Evolutionary conservation across 2,888 invertebrate species (phyloP).

Genomic region (Kryphioiulus occultus): DNA sequence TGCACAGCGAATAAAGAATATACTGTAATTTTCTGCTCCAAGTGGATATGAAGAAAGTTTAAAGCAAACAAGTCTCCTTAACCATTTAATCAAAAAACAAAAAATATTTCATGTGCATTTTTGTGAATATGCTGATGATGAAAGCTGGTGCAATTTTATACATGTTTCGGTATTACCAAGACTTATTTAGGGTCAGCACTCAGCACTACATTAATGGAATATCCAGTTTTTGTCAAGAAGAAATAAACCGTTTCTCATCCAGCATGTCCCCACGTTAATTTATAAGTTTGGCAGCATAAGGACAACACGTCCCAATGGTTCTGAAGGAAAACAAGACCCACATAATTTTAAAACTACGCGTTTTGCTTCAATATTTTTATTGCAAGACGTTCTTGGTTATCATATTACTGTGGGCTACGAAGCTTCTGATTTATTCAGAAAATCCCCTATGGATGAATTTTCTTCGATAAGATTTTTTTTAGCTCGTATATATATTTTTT

Average conservation of each 20-base stretch:
- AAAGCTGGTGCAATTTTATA: too few species aligned
- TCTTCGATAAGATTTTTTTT: background rate
- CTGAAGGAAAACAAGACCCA: background rate
- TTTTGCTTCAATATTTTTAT: background rate
- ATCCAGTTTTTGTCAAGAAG: background rate
- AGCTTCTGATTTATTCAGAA: background rate
- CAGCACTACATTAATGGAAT: too few species aligned
- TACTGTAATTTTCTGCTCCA: too few species aligned
- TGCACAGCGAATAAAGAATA: too few species aligned
- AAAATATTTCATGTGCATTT: too few species aligned
- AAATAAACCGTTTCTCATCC: background rate
- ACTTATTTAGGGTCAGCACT: too few species aligned
- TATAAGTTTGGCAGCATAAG: background rate
- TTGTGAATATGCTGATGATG: too few species aligned
- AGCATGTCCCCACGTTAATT: background rate
- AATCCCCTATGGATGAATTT: background rate
- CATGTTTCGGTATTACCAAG: too few species aligned
- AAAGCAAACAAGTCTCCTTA: too few species aligned
- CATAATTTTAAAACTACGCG: background rate
- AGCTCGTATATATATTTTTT: background rate
- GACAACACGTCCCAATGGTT: background rate
- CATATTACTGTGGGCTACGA: background rate
- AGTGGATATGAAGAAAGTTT: too few species aligned
- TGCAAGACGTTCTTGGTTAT: background rate
- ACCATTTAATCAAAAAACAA: too few species aligned